Base-by-base conservation (phyloP, 2,888 invertebrate species). In the Bellardia bayeri region DNA sequence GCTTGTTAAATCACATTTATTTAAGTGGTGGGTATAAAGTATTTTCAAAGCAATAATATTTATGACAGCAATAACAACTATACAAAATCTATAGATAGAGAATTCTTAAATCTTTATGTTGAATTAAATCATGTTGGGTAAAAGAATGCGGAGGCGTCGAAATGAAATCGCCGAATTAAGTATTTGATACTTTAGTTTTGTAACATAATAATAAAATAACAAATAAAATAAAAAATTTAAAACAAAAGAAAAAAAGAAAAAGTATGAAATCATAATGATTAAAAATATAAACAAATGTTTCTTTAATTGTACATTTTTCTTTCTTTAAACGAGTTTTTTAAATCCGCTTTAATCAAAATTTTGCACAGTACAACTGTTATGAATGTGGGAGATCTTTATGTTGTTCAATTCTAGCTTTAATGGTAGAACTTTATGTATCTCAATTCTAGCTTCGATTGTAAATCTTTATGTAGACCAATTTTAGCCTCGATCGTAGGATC, bases 221-320 rank as follows among this genome's bases (percentile, higher is more conserved):
- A 49, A 49, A 49, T 42, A 49, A 49, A 51, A n/a, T n/a, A 51
- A 16, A 56, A 23, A 9, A 51, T 51, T 13, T n/a, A 2, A 16
- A 64, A 16, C 9, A 64, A 14, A 40, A 64, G 40, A 64, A 64
- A 64, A 64, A n/a, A 64, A 40, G 37, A 3, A 40, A 64, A 64
- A 40, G n/a, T 16, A 64, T 64, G 63, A 64, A 64, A 64, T 64
- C 40, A 64, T 64, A 16, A 64, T 40, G 9, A n/a, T 40, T 40
- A 64, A 63, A 37, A 14, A 30, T 11, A 33, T 14, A 56, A 56
- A 56, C 23, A n/a, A 58, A 45, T 37, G 6, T 6, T 6, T 37
- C 23, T 23, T 1, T 23, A 23, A 23, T 23, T 23, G 23, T 23
- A 23, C 23, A 23, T 23, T 23, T 23, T 23, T 23, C 23, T 23